Evolutionary conservation across 2,797 vertebrate species (phyloP).

Genomic region (Coregonus sp.): DNA sequence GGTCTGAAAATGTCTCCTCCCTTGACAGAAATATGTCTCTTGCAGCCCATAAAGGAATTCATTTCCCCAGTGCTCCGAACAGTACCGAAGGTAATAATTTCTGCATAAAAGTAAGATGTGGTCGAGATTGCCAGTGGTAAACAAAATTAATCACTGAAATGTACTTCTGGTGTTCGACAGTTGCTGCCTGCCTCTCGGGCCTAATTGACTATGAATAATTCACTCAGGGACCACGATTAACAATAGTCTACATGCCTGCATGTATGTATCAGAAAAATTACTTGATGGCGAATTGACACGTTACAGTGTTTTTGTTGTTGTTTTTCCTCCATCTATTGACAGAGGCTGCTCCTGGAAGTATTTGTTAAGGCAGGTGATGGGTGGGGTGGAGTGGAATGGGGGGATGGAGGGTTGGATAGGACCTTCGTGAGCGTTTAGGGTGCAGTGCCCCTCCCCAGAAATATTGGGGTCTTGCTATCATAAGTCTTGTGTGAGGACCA

Average conservation of each 20-base stretch:
- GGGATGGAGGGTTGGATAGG: too few relatives aligned
- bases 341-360: constrained; percentile 7
- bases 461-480: neutral
- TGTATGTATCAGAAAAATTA: neutral
- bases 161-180: constrained; percentile 61
- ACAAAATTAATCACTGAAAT: constrained; percentile 73
- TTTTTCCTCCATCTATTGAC: neutral
- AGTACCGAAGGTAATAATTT: constrained; percentile 60
- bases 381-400: too few relatives aligned
- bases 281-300: constrained; percentile 34
- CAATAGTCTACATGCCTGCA: constrained; percentile 22
- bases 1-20: constrained; percentile 42
- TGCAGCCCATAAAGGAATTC: constrained; percentile 61
- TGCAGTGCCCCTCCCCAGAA: too few relatives aligned
- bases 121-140: constrained; percentile 62
- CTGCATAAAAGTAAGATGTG: constrained; percentile 68
- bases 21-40: constrained; percentile 61
- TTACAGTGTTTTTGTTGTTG: constrained; percentile 34
- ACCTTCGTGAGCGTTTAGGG: too few relatives aligned
- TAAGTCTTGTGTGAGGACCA: neutral
- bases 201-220: constrained; percentile 78
- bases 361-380: too few relatives aligned
- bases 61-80: constrained; percentile 60
- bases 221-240: constrained; percentile 48
- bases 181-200: constrained; percentile 59